phyloP scores from a whole-genome alignment of 2,797 vertebrate species.

The Clamator glandarius region DNA sequence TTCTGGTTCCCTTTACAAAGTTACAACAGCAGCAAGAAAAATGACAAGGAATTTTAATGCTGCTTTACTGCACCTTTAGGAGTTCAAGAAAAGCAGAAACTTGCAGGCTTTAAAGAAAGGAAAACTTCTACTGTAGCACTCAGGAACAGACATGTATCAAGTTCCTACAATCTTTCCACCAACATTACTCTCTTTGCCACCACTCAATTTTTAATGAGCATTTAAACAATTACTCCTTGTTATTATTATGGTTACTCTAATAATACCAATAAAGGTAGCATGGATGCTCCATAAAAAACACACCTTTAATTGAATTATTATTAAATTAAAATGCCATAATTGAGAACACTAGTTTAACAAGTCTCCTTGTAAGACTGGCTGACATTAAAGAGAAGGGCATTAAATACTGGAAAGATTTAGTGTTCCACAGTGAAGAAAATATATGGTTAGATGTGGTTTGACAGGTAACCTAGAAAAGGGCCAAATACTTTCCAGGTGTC shows the following conservation, averaged over 20 bases:
- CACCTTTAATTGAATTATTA: conserved; percentile 71
- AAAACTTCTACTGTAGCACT: conserved; percentile 49
- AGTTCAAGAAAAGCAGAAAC: conserved; percentile 50
- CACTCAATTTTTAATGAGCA: conserved; percentile 53
- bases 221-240: conserved; percentile 70
- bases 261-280: conserved; percentile 64
- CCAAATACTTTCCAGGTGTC: conserved; percentile 16
- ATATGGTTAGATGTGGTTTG: not conserved
- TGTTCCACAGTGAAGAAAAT: conserved; percentile 32
- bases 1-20: conserved; percentile 12
- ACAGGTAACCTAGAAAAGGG: not conserved
- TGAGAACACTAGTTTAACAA: conserved; percentile 48
- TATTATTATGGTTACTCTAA: conserved; percentile 56
- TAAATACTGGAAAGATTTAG: conserved; percentile 23
- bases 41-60: conserved; percentile 38
- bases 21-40: conserved; percentile 53
- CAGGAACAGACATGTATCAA: conserved; percentile 23
- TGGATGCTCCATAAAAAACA: conserved; percentile 55
- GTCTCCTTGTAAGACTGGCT: conserved; percentile 44
- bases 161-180: conserved; percentile 7
- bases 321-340: conserved; percentile 65
- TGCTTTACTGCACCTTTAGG: conserved; percentile 37
- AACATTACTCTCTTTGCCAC: conserved; percentile 1
- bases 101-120: conserved; percentile 39
- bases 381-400: conserved; percentile 27